Evolutionary conservation across 2,888 invertebrate species (phyloP), one percentile per base, ranked within the genome.

Genomic region (Dicycla oo): DNA sequence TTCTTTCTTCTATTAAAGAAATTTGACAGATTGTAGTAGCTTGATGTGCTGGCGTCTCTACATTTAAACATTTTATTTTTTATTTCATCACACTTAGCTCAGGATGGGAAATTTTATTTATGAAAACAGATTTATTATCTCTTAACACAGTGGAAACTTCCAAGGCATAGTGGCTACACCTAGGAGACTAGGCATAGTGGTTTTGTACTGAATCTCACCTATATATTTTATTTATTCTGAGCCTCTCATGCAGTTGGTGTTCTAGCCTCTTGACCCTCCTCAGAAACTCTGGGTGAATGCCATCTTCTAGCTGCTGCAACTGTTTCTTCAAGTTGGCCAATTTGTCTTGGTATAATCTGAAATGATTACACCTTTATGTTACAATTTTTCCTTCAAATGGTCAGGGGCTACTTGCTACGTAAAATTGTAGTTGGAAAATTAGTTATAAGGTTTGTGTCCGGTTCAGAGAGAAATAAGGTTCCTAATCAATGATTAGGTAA

Each of bases 261-360:
- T 99, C 99, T 30, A 99, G 94, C 88, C 98, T 97, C 89, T 98
- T 98, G 2, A 99, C 96, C 87, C 98, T 97, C 82, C 98, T 97
- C 83, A 98, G 96, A 89, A 98, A 99, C 87, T 99, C 99, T 0
- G 98, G 98, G 91, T 99, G 98, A 0, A 97, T 97, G 0, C 98
- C 98, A 71, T 98, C 98, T 89, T 98, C 97, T 26, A 99, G 92
- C 89, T 99, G 98, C 83, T 98, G 98, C 51, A 99, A 91, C 90
- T 99, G 99, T 88, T 98, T 98, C 92, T 99, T 99, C 23, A 99
- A 94, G 90, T 97, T 98, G 0, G 98, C 97, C 84, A 99, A 92
- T 93, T 99, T 99, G 90, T 99, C 99, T 91, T 98, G 98, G 91
- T 98, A 98, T 95, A 98, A 97, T 93, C 98, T 98, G 90, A 0